Conservation (phyloP, 2,797 vertebrate species). For the Tangara arthus region DNA sequence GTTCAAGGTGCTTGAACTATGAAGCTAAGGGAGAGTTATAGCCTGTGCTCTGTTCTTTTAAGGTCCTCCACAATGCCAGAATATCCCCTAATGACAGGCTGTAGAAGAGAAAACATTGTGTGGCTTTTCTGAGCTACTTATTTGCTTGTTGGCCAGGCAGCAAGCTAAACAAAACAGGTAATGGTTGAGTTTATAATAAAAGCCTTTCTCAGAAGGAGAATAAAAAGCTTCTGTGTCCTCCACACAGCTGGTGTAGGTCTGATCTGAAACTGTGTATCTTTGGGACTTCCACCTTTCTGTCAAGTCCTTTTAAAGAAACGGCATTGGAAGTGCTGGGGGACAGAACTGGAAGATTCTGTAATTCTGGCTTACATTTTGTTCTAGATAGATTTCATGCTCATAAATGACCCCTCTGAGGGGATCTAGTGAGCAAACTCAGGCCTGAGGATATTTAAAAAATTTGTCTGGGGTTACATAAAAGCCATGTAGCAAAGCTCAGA, state of each 20-base stretch:
- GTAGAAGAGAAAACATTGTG: background rate
- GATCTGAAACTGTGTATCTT: background rate
- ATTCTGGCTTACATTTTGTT: background rate
- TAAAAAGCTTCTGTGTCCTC: background rate
- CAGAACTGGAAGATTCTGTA: background rate
- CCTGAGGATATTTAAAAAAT: background rate
- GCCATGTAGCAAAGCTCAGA: background rate
- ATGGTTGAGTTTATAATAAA: background rate
- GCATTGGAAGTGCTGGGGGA: background rate
- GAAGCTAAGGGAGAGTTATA: background rate
- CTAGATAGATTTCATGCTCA: background rate
- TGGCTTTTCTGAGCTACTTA: background rate
- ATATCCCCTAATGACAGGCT: conserved; percentile 9
- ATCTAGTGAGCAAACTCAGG: background rate
- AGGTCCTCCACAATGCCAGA: background rate
- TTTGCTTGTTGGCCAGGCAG: conserved; percentile 3
- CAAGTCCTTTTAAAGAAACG: background rate
- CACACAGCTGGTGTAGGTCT: background rate
- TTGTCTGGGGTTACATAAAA: background rate
- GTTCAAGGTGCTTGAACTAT: background rate
- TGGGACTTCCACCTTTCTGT: background rate
- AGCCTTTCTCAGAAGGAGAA: background rate
- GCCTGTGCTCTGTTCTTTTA: background rate
- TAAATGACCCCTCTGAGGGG: background rate
- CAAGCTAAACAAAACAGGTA: conserved; percentile 27